Percentiles rank a stretch among this genome's conserved stretches.
Evolutionary conservation across 1,140 invertebrate genomes (phyloP).

Genomic region (Monomorium pharaonis): DNA sequence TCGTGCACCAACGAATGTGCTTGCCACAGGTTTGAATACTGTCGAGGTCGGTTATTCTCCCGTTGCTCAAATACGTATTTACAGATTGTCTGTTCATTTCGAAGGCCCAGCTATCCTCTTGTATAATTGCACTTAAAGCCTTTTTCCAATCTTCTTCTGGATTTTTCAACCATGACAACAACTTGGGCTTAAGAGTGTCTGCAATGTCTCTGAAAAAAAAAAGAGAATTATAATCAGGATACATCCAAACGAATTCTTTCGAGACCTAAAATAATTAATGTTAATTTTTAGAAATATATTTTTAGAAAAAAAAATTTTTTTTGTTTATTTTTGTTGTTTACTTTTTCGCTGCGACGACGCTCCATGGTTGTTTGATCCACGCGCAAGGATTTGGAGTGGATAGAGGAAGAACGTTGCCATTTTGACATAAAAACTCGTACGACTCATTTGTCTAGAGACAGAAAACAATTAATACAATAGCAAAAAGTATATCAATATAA

Average conservation of each 20-base stretch:
- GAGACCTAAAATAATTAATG: neutral
- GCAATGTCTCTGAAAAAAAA: conserved; percentile 54
- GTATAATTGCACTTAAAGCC: conserved; percentile 62
- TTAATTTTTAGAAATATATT: neutral
- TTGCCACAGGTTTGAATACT: conserved; percentile 81
- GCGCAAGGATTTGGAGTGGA: conserved; percentile 83
- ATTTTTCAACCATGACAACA: conserved; percentile 59
- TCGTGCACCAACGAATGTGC: conserved; percentile 87
- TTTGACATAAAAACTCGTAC: conserved; percentile 89
- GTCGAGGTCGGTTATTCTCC: conserved; percentile 72
- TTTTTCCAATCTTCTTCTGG: conserved; percentile 58
- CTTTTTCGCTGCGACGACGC: conserved; percentile 85
- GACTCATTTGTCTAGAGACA: conserved; percentile 38
- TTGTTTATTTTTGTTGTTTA: conserved; percentile 70
- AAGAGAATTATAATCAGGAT: neutral
- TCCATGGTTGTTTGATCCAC: conserved; percentile 87
- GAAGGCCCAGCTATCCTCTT: conserved; percentile 36
- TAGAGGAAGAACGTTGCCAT: conserved; percentile 86
- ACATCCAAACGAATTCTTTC: neutral
- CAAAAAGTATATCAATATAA: neutral
- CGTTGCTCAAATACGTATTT: conserved; percentile 74
- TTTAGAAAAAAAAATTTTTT: neutral
- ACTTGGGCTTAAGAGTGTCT: conserved; percentile 59
- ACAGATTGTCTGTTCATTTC: conserved; percentile 20
- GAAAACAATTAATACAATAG: neutral